Base-by-base conservation (phyloP, 2,888 invertebrate species). In the Gibbula magus region DNA sequence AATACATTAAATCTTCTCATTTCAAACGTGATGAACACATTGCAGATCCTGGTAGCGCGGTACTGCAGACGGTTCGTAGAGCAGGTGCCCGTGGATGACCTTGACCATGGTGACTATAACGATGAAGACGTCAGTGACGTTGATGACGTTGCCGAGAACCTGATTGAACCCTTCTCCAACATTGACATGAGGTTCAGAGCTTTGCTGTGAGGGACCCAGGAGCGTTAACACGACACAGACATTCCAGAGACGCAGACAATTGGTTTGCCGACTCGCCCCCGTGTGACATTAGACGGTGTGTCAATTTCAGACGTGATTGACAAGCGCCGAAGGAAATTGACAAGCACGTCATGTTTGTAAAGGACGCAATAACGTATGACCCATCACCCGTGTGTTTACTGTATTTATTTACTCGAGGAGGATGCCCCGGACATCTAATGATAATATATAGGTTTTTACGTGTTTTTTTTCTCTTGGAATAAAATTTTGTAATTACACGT, bases 61-160 rank as follows among this genome's bases (percentile, higher is more conserved):
- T 83, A 84, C 75, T 84, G 84, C 22, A 74, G 82, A 16, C 75
- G 83, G 25, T 84, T 79, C 53, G 81, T 84, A 20, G 84, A 84
- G 56, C 79, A 81, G 35, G 51, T 70, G 5, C 66, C 77, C 22
- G 77, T 79, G 4, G 54, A 56, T 16, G 77, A 74, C 22, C 73
- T 67, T 16, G 35, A 75, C 13, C 32, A 51, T 25, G 52, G 52
- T 22, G 78, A 78, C 70, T 35, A 35, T 32, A 13, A 35, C 56
- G 53, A 70, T 29, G 78, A 78, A 2, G 67, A 78, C 52, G 16
- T 22, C 51, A 70, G 52, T 18, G 67, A 25, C 29, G 61, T 32
- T 5, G 39, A 35, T 16, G 73, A 73, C 35, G 73, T 22, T 18
- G 25, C 32, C 18, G 75, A 75, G n/a, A 75, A 75, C 75, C 29